Percentiles rank a stretch among this genome's conserved stretches.
Evolutionary conservation across 2,888 invertebrate species (phyloP).

Genomic region (Neocrepidodera transversa): DNA sequence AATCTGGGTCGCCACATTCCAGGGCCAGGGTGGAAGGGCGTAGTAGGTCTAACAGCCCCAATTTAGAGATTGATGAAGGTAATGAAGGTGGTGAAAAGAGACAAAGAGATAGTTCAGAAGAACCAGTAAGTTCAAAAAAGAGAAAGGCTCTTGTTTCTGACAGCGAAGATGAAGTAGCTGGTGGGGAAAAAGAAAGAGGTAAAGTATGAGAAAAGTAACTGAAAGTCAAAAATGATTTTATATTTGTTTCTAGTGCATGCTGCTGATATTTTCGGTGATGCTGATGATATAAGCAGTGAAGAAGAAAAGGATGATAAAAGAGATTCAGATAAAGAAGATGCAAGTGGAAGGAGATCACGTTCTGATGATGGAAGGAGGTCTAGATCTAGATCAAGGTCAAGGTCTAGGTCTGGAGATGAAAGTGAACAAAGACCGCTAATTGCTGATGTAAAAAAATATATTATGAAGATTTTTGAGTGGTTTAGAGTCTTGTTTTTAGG

Average conservation of each 20-base stretch:
- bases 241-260: slow-evolving; percentile 67
- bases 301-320: slow-evolving; percentile 69
- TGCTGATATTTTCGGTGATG: slow-evolving; percentile 90
- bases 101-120: slow-evolving; percentile 54
- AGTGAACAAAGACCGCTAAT: slow-evolving; percentile 38
- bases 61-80: slow-evolving; percentile 62
- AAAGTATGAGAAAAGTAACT: no score
- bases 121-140: slow-evolving; percentile 58
- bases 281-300: slow-evolving; percentile 81
- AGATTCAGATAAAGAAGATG: slow-evolving; percentile 51
- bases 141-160: slow-evolving; percentile 70
- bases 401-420: slow-evolving; percentile 44
- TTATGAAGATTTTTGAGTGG: neutral
- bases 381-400: slow-evolving; percentile 48
- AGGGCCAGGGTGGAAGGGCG: slow-evolving; percentile 32
- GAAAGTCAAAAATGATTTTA: neutral
- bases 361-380: slow-evolving; percentile 48
- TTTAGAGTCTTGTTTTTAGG: slow-evolving; percentile 49
- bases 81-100: slow-evolving; percentile 55
- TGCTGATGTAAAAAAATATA: slow-evolving; percentile 42
- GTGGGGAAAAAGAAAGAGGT: slow-evolving; percentile 42
- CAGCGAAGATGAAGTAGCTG: slow-evolving; percentile 65
- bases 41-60: slow-evolving; percentile 59
- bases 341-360: slow-evolving; percentile 48
- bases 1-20: slow-evolving; percentile 38